Percentiles rank a stretch among this genome's conserved stretches.
These are phyloP conservation scores for Poecilia velifera DNA, from an alignment of 2,797 vertebrate genomes.

Conservation along the genomic window DNA sequence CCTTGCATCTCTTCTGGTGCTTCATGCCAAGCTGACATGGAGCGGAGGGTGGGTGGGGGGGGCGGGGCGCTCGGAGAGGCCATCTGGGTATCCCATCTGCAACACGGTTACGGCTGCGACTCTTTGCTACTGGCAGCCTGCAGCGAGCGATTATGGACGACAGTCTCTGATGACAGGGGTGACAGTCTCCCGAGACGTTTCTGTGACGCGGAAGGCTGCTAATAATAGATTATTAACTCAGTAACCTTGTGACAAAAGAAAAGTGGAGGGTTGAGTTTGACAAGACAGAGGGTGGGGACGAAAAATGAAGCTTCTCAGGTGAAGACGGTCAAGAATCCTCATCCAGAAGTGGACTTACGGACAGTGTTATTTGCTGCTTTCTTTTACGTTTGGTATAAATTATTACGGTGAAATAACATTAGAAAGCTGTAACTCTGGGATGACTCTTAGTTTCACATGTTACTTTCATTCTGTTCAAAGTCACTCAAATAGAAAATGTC, in stretches of 20 bases:
- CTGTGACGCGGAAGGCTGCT: conserved; percentile 67
- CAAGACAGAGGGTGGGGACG: background rate
- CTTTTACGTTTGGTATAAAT: background rate
- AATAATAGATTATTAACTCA: conserved; percentile 73
- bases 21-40: conserved; percentile 51
- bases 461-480: background rate
- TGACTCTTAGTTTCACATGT: background rate
- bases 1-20: conserved; percentile 48
- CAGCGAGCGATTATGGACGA: conserved; percentile 66
- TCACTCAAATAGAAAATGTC: background rate
- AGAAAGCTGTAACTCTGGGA: background rate
- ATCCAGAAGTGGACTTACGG: background rate
- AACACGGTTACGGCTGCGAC: conserved; percentile 69
- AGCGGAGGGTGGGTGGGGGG: conserved; percentile 27
- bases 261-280: conserved; percentile 24
- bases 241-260: conserved; percentile 57
- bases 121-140: conserved; percentile 66
- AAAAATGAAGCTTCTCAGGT: conserved; percentile 19
- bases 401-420: background rate
- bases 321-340: background rate
- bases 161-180: conserved; percentile 62
- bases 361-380: background rate
- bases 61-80: conserved; percentile 65
- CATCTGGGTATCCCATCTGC: conserved; percentile 86
- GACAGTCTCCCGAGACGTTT: conserved; percentile 68